phyloP scores from a whole-genome alignment of 2,797 vertebrate genomes.

The Pterois miles region DNA sequence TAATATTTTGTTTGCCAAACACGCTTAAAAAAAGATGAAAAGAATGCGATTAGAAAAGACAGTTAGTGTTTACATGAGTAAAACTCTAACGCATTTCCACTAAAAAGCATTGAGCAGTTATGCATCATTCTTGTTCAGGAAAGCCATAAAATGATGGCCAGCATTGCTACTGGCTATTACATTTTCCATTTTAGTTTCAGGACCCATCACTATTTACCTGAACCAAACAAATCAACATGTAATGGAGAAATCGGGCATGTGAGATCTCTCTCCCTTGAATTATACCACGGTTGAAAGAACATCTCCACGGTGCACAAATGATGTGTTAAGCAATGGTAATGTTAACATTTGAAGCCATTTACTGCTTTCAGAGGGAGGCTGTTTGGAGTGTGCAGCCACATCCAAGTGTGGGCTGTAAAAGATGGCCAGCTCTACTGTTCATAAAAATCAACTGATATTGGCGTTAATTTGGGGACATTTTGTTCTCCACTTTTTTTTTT shows the following conservation, averaged over 20 bases:
- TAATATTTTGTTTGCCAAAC: neutral
- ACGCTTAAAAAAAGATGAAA: neutral
- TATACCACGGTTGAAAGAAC: conserved; percentile 1
- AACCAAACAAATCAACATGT: conserved; percentile 31
- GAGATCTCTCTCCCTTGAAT: conserved; percentile 8
- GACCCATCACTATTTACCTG: conserved; percentile 27
- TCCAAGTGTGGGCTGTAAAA: conserved; percentile 67
- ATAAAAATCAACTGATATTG: conserved; percentile 44
- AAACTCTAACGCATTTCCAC: neutral
- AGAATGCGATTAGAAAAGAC: neutral
- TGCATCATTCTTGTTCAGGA: neutral
- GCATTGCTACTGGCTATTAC: conserved; percentile 1
- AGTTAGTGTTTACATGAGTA: neutral
- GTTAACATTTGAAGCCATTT: conserved; percentile 32
- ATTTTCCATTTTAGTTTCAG: conserved; percentile 26
- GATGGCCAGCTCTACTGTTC: conserved; percentile 48
- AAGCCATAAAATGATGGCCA: neutral
- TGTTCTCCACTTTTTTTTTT: conserved; percentile 31
- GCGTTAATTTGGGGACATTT: conserved; percentile 62
- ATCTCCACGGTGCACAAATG: conserved; percentile 20
- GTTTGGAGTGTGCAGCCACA: conserved; percentile 23
- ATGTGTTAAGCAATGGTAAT: conserved; percentile 16
- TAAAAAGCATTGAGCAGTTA: neutral
- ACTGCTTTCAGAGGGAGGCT: conserved; percentile 40
- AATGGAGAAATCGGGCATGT: conserved; percentile 6